These are phyloP conservation scores for Taeniopygia guttata DNA, from an alignment of 2,797 vertebrate genomes.

Conservation along the genomic window DNA sequence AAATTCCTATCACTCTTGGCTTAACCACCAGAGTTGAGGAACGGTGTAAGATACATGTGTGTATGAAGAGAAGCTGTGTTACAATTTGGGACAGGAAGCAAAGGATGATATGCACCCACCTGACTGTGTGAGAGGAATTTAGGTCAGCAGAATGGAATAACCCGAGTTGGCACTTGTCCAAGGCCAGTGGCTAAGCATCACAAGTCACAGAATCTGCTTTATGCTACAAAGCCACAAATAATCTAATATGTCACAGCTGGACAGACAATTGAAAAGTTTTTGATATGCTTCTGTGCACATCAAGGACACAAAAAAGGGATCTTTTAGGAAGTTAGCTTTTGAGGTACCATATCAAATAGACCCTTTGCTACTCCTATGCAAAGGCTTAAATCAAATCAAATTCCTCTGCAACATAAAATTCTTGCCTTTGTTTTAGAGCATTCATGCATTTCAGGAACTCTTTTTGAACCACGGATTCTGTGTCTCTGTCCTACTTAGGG, in stretches of 20 bases:
- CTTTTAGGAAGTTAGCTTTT: background rate
- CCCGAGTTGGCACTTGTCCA: background rate
- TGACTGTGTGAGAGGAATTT: conserved; percentile 38
- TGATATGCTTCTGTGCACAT: background rate
- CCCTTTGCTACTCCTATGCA: background rate
- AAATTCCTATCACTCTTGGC: background rate
- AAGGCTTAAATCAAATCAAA: background rate
- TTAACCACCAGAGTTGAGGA: background rate
- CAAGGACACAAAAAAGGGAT: background rate
- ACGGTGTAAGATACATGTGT: background rate
- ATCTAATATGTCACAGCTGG: conserved; percentile 20
- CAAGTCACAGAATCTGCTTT: conserved; percentile 34
- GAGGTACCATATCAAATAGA: background rate
- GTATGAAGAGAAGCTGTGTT: background rate
- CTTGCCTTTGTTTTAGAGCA: conserved; percentile 37
- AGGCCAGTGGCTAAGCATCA: conserved; percentile 31
- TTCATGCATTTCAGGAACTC: conserved; percentile 33
- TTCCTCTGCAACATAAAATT: background rate
- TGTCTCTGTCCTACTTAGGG: background rate
- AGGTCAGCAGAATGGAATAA: conserved; percentile 62
- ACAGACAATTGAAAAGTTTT: background rate
- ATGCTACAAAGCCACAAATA: conserved; percentile 27
- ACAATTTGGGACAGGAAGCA: background rate
- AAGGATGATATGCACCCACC: background rate
- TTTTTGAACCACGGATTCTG: background rate